Base-by-base conservation (phyloP, 2,888 invertebrate genomes). In the Agrilus biguttatus region DNA sequence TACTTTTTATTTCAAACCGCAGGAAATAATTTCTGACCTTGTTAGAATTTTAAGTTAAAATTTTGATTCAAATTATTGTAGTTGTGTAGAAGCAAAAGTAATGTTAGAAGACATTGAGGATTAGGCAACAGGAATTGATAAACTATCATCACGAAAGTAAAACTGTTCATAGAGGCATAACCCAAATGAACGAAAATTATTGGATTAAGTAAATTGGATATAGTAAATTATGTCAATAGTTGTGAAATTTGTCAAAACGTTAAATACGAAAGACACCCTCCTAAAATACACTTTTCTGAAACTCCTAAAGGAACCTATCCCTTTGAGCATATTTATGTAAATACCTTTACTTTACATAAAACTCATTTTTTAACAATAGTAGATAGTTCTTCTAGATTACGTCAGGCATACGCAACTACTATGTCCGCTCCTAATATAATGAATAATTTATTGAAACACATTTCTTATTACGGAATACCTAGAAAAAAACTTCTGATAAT, bases 361-460 rank as follows among this genome's bases (percentile, higher is more conserved):
- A 34, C 36, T 34, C 42, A 47, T 12, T 51, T 51, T 36, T 35
- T 50, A 14, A 52, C 50, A 3, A 49, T 52, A 8, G 43, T 49
- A 19, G 52, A 53, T 37, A 40, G 45, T 19, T 50, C 51, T 33
- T 50, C 52, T n/a, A 52, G 50, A 48, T 46, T 49, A 35, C 45
- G 43, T 13, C 45, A 49, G 43, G 49, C 50, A 2, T 48, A 49
- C n/a, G 36, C 42, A 8, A 39, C 21, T 14, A 43, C 37, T 2
- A 14, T 40, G 36, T 44, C 40, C 33, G 39, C 47, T 12, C 39
- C 48, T 8, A 48, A 52, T 45, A 46, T 37, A 6, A 40, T 40
- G 5, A 47, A 47, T 28, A 51, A 43, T 14, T 14, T 53, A 13
- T 41, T 53, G 28, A 42, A 41, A 39, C 50, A 43, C 21, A 47